Base-by-base conservation (phyloP, 2,113 vertebrate species). In the Chamaea fasciata region DNA sequence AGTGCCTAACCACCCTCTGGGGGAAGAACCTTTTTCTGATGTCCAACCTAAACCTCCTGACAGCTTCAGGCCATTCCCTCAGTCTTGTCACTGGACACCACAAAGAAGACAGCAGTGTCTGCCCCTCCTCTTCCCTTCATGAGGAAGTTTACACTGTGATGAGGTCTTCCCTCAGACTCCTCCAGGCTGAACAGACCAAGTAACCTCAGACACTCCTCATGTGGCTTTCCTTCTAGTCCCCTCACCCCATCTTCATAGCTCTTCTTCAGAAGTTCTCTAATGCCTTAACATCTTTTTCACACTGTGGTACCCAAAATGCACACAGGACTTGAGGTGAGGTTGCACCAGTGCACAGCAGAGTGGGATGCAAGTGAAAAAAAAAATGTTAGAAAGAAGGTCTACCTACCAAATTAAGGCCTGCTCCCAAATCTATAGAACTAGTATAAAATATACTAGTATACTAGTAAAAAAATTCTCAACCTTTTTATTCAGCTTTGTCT, bases 1-100 rank as follows among this genome's bases (percentile, higher is more conserved):
- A 3, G 4, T 18, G 7, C 13, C 16, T 28, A 59, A 0, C 2
- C 6, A 50, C 6, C 11, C 14, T 42, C 31, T 33, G 10, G 2
- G 50, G 2, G 13, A 75, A 30, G 4, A 53, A n/a, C 3, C 2
- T 17, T 30, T 33, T 39, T 0, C 28, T 53, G 3, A 39, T 39
- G 17, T 21, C 23, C n/a, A 68, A 5, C 13, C 33, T 46, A 67
- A 74, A 23, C 15, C 28, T 55, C 8, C 28, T 46, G 47, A 24
- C 22, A 59, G 4, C 23, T 52, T 33, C 3, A 57, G 4, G 7
- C 18, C 33, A 28, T 37, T 81, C 8, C 19, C 18, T 64, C 6
- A 3, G 6, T 33, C 11, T 23, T 75, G 19, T 39, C 24, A 30
- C 46, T n/a, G 46, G 17, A 1, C 13, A 74, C 37, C 22, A 11